A percentile compares a stretch with the other conserved stretches of the same genome.
These are phyloP conservation scores for Dicaeum eximium DNA, from an alignment of 2,113 vertebrate species.

Conservation along the genomic window DNA sequence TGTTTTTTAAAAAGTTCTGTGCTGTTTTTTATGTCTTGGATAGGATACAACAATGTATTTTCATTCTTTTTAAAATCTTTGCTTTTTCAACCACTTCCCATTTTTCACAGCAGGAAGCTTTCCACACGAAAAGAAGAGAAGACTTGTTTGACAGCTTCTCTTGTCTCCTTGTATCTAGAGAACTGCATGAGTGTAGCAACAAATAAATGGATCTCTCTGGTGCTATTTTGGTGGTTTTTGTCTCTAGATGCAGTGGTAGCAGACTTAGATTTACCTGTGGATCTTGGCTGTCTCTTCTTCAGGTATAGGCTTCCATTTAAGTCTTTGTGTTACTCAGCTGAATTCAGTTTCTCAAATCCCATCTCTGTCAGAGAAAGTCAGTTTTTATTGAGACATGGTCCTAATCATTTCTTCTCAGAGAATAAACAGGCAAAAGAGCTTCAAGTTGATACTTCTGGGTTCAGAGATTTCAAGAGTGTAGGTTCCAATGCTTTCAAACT, in stretches of 20 bases:
- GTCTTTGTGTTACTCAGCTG: background rate
- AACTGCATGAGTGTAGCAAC: background rate
- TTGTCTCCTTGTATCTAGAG: background rate
- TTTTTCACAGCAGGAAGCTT: background rate
- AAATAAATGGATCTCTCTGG: background rate
- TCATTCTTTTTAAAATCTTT: background rate
- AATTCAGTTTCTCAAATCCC: background rate
- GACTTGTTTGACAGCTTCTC: background rate
- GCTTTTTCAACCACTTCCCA: background rate
- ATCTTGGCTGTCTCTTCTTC: background rate
- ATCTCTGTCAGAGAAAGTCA: accelerated
- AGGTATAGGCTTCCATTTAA: background rate
- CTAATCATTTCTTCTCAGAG: background rate
- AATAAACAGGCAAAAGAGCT: background rate
- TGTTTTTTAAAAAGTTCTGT: background rate
- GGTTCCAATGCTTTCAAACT: background rate
- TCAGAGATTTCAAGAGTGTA: background rate
- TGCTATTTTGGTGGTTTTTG: background rate
- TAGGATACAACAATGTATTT: background rate
- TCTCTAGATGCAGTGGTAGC: background rate
- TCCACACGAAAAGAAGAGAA: background rate
- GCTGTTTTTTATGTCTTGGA: background rate
- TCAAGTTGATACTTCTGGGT: background rate
- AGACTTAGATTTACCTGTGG: background rate
- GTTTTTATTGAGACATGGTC: background rate